Conservation (phyloP, 1,140 invertebrate species). For the Elymnias hypermnestra region DNA sequence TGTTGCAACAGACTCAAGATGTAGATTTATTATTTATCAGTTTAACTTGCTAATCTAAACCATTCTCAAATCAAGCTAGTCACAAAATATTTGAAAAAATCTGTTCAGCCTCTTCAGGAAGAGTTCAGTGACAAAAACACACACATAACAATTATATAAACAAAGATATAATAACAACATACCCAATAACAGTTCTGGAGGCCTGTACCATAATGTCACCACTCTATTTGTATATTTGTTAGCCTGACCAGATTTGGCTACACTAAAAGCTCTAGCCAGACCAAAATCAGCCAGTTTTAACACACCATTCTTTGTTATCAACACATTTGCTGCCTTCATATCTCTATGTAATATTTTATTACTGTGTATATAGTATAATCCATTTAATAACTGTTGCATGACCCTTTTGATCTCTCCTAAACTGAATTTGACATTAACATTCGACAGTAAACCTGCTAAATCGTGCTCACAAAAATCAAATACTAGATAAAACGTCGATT, state of each 20-base stretch:
- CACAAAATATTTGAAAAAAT: no score
- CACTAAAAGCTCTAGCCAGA: slow-evolving; percentile 92
- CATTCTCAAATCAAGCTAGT: no score
- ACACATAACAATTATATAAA: background rate
- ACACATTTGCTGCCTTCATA: slow-evolving; percentile 99
- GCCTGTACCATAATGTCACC: slow-evolving; percentile 98
- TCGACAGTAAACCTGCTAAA: slow-evolving; percentile 96
- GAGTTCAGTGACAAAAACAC: no score
- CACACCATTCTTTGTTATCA: slow-evolving; percentile 98
- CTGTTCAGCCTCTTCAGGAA: no score
- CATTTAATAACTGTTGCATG: slow-evolving; percentile 97
- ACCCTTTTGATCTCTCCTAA: slow-evolving; percentile 98
- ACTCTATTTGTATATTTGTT: slow-evolving; percentile 98
- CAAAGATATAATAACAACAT: slow-evolving; percentile 11
- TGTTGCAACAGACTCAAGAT: no score
- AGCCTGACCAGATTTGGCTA: slow-evolving; percentile 88
- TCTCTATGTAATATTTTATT: slow-evolving; percentile 97
- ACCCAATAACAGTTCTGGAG: slow-evolving; percentile 82
- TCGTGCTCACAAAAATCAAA: slow-evolving; percentile 99
- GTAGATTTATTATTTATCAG: no score
- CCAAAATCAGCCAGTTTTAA: slow-evolving; percentile 96
- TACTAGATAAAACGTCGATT: slow-evolving; percentile 97
- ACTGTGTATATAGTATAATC: slow-evolving; percentile 97
- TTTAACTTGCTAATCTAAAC: no score
- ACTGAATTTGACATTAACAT: slow-evolving; percentile 97